Evolutionary conservation across 1,140 invertebrate species (phyloP).

Genomic region (Popillia japonica): DNA sequence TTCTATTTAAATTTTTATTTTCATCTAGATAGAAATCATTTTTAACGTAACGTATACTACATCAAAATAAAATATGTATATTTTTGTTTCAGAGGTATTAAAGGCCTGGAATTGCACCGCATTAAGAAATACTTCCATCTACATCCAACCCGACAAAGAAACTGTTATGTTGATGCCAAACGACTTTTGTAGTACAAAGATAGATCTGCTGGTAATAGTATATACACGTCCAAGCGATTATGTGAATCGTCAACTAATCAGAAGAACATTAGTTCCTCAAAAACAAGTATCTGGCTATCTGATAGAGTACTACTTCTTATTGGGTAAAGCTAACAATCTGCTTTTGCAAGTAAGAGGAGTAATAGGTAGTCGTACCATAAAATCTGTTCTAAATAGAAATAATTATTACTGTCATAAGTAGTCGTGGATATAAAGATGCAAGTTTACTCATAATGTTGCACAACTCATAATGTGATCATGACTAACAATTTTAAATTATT

Average conservation of each 20-base stretch:
- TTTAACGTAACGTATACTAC: no score
- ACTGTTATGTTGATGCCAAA: not conserved
- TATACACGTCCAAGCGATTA: not conserved
- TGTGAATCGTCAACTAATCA: not conserved
- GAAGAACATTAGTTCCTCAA: not conserved
- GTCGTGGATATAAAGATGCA: no score
- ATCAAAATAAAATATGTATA: no score
- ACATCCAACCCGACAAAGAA: not conserved
- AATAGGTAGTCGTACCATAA: not conserved
- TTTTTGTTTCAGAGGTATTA: no score
- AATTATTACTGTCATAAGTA: no score
- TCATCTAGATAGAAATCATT: no score
- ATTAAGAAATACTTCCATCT: no score
- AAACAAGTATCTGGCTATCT: not conserved
- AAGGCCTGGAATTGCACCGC: no score
- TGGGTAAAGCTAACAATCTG: not conserved
- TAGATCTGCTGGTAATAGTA: not conserved
- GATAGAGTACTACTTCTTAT: not conserved
- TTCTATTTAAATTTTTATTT: no score
- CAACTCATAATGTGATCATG: no score
- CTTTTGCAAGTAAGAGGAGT: not conserved
- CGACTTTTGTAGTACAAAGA: not conserved
- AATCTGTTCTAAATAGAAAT: no score
- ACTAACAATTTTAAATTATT: no score
- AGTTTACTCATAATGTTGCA: not conserved